Base-by-base conservation (phyloP, 2,113 vertebrate genomes). In the Elgaria multicarinata region DNA sequence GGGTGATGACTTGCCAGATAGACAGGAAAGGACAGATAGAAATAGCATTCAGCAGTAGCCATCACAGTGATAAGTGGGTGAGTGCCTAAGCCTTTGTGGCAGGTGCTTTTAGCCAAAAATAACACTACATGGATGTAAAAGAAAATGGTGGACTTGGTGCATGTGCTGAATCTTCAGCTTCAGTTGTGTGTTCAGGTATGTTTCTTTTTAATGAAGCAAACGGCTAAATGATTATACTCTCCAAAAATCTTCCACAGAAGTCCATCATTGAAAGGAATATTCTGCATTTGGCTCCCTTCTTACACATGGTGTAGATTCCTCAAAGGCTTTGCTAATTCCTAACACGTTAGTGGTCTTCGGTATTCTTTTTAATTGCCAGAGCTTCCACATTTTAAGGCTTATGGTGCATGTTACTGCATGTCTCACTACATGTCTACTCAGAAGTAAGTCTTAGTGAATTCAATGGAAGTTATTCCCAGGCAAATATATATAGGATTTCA, bases 21-120 rank as follows among this genome's bases (percentile, higher is more conserved):
- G 93, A 95, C 92, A 93, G 87, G 86, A 95, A 94, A 96, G 92
- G 87, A 92, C 33, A 89, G 77, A 94, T 88, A 94, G 94, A 96
- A 96, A 96, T 87, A 94, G 93, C 84, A 90, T 28, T 18, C 90
- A 94, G 89, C 39, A 87, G 88, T 62, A 90, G 89, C 85, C 72
- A 89, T n/a, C 67, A 84, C 39, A 0, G 85, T 86, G 87, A 89
- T 87, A 92, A 95, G 94, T 94, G 94, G 95, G 36, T 91, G 91
- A 83, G 92, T 93, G 78, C 83, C 14, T 77, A 85, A 91, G 86
- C 83, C 81, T 36, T 91, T 67, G 90, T 66, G 42, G 44, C 58
- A 90, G 71, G 46, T 74, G 39, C 22, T 39, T 82, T 82, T 39
- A 78, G 91, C 87, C 87, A 92, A 71, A 91, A 87, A 92, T 36